Evolutionary conservation across 2,797 vertebrate species (phyloP).

Genomic region (Halcyon leucocephala): DNA sequence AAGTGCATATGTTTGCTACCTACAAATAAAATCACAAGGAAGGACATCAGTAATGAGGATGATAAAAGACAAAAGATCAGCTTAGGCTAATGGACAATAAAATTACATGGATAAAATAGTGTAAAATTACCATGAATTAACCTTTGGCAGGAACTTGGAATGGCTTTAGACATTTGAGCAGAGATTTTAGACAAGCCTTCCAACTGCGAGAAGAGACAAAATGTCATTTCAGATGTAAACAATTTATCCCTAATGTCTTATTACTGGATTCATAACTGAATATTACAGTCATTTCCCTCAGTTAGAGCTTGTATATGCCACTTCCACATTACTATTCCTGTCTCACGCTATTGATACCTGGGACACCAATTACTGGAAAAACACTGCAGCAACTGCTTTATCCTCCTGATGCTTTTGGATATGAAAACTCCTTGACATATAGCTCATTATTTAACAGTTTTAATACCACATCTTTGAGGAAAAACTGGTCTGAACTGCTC

Average conservation of each 20-base stretch:
- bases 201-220: background rate
- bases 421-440: background rate
- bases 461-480: background rate
- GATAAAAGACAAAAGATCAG: background rate
- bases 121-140: slow-evolving; percentile 37
- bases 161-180: slow-evolving; percentile 33
- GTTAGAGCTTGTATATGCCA: background rate
- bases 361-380: background rate
- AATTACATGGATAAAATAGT: slow-evolving; percentile 23
- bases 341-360: background rate
- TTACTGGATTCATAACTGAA: slow-evolving; percentile 23
- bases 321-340: background rate
- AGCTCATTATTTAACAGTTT: slow-evolving; percentile 4
- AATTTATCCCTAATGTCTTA: slow-evolving; percentile 25
- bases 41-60: background rate
- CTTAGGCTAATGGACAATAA: background rate
- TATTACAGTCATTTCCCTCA: slow-evolving; percentile 22
- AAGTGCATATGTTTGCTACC: background rate
- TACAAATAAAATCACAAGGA: slow-evolving; percentile 19
- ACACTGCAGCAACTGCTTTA: background rate
- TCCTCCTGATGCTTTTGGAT: background rate
- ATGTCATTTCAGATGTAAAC: slow-evolving; percentile 41
- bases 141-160: slow-evolving; percentile 35
- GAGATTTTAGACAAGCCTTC: slow-evolving; percentile 26
- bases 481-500: slow-evolving; percentile 41